A percentile compares a stretch with the other conserved stretches of the same genome.
These are phyloP conservation scores for Cairina moschata DNA, from an alignment of 2,113 vertebrate genomes.

Conservation along the genomic window DNA sequence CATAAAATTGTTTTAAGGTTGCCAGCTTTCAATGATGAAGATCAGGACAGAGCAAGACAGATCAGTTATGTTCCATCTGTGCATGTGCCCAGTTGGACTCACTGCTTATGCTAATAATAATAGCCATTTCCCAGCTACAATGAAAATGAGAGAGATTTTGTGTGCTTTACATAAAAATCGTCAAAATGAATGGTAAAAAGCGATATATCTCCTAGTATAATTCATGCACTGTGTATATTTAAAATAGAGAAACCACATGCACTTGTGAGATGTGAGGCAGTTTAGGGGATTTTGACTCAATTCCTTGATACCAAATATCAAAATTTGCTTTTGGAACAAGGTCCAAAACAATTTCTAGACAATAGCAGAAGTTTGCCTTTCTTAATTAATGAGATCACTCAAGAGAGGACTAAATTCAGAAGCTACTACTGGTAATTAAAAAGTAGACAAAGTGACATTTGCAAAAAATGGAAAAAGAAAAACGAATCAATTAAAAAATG, in stretches of 20 bases:
- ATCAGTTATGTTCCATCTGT: background rate
- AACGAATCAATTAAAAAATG: background rate
- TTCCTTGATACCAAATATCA: background rate
- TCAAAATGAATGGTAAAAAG: background rate
- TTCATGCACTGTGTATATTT: background rate
- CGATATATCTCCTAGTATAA: background rate
- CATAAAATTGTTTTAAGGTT: background rate
- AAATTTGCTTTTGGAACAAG: background rate
- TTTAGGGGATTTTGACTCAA: background rate
- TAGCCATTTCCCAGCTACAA: background rate
- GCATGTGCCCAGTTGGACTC: background rate
- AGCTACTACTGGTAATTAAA: background rate
- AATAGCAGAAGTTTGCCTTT: background rate
- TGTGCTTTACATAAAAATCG: fast-evolving
- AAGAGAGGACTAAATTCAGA: background rate
- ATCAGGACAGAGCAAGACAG: background rate
- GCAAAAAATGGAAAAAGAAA: fast-evolving
- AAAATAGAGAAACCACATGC: background rate
- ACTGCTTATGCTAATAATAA: background rate
- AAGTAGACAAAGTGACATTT: background rate
- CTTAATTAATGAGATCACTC: background rate
- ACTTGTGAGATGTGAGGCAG: background rate
- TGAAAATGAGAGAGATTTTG: background rate
- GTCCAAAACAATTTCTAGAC: background rate
- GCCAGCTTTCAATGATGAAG: background rate